A percentile compares a stretch with the other conserved stretches of the same genome.
phyloP scores from a whole-genome alignment of 2,888 invertebrate species.

The Cryptus viduatorius region DNA sequence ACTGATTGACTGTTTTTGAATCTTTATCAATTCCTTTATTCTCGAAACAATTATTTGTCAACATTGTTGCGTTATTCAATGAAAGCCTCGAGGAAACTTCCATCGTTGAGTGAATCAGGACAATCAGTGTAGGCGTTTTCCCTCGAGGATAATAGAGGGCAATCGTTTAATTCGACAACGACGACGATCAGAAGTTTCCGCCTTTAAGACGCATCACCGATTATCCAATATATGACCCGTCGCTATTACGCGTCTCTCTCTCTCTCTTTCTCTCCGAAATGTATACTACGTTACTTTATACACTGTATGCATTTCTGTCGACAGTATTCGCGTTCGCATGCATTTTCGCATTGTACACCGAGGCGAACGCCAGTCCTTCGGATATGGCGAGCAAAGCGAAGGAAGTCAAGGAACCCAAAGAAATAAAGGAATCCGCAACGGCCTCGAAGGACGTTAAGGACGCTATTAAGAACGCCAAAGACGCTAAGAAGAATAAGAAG shows the following conservation, averaged over 20 bases:
- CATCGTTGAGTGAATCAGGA: constrained; percentile 12
- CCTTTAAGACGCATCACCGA: constrained; percentile 50
- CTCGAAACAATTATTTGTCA: neutral
- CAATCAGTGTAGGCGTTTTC: constrained; percentile 39
- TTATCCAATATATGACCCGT: constrained; percentile 58
- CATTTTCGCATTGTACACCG: constrained; percentile 70
- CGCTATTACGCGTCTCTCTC: constrained; percentile 19
- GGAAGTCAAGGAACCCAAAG: constrained; percentile 74
- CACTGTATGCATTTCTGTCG: constrained; percentile 20
- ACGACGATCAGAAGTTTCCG: constrained; percentile 57
- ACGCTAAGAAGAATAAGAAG: constrained; percentile 87
- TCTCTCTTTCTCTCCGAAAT: constrained; percentile 11
- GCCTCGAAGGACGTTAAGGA: constrained; percentile 81
- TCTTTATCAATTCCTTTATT: neutral
- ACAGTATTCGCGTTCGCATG: constrained; percentile 73
- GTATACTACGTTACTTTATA: constrained; percentile 14
- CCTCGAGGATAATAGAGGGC: constrained; percentile 46
- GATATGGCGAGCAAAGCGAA: constrained; percentile 70
- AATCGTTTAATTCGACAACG: constrained; percentile 31
- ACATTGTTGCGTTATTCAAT: neutral
- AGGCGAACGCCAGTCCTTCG: constrained; percentile 67
- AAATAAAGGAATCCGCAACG: constrained; percentile 73
- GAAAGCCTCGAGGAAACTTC: constrained; percentile 20
- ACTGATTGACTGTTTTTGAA: neutral
- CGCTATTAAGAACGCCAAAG: constrained; percentile 86